Percentiles rank a stretch among this genome's conserved stretches.
Conservation (phyloP, 2,797 vertebrate species). For the Clarias pachynema region DNA sequence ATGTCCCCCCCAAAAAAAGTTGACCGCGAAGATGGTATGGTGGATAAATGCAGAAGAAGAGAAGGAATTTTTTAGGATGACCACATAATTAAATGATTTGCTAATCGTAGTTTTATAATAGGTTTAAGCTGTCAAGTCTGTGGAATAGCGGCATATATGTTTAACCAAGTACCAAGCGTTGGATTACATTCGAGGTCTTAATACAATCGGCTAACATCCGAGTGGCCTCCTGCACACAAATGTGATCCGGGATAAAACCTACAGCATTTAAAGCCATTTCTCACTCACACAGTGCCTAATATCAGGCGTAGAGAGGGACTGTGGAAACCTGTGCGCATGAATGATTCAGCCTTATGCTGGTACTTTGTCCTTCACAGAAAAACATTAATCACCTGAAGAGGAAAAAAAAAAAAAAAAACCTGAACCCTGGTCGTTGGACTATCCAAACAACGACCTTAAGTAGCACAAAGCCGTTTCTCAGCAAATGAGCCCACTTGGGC, state of each 20-base stretch:
- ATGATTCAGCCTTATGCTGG: slow-evolving; percentile 37
- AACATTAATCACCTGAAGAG: slow-evolving; percentile 60
- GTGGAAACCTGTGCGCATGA: slow-evolving; percentile 33
- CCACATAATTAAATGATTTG: neutral
- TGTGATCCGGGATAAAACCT: slow-evolving; percentile 42
- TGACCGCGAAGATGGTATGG: neutral
- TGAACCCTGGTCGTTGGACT: slow-evolving; percentile 63
- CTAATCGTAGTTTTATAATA: neutral
- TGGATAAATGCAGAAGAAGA: neutral
- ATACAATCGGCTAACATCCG: slow-evolving; percentile 41
- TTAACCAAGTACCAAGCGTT: neutral
- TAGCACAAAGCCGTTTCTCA: slow-evolving; percentile 56
- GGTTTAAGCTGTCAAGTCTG: slow-evolving; percentile 26
- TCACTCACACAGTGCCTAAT: slow-evolving; percentile 46
- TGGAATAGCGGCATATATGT: neutral
- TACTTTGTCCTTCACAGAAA: slow-evolving; percentile 41
- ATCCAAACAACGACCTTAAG: slow-evolving; percentile 59
- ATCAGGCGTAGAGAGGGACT: slow-evolving; percentile 35
- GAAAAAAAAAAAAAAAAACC: slow-evolving; percentile 63
- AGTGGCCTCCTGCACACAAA: slow-evolving; percentile 24
- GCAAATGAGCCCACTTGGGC: slow-evolving; percentile 70
- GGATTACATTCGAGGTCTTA: slow-evolving; percentile 11
- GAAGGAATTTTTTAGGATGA: neutral
- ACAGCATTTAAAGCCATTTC: slow-evolving; percentile 45
- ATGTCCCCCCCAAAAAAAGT: neutral